A percentile compares a stretch with the other conserved stretches of the same genome.
These are phyloP conservation scores for Chromobotia macracanthus DNA, from an alignment of 2,797 vertebrate species.

Conservation along the genomic window DNA sequence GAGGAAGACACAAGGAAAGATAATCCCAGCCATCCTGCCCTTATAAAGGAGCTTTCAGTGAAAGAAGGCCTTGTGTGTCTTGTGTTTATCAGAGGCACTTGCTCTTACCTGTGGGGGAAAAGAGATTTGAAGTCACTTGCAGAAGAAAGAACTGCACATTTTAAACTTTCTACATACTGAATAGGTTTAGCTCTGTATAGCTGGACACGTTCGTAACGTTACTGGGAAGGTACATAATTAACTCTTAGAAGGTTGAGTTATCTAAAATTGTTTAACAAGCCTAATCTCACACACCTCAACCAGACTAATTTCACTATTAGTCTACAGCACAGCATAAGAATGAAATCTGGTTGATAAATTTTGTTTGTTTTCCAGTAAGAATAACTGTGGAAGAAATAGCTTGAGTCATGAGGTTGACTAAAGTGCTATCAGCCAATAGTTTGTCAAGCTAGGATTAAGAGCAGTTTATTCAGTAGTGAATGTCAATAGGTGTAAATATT, in stretches of 20 bases:
- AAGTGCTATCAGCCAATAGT: background rate
- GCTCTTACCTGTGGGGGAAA: constrained; percentile 62
- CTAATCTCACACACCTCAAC: background rate
- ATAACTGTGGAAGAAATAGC: background rate
- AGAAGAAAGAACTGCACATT: constrained; percentile 56
- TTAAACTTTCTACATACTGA: constrained; percentile 35
- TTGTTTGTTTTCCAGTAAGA: constrained; percentile 23
- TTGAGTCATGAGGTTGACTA: constrained; percentile 11
- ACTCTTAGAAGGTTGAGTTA: background rate
- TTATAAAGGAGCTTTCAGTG: constrained; percentile 56
- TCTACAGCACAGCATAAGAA: constrained; percentile 57
- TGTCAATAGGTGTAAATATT: constrained; percentile 35
- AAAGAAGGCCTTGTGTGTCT: constrained; percentile 59
- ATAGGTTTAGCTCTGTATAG: constrained; percentile 16
- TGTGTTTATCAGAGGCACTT: constrained; percentile 53
- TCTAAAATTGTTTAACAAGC: background rate
- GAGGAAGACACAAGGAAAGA: constrained; percentile 58
- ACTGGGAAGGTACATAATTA: background rate
- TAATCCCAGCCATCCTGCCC: constrained; percentile 56
- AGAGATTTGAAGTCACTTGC: constrained; percentile 56
- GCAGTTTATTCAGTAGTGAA: constrained; percentile 21
- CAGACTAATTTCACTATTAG: constrained; percentile 27
- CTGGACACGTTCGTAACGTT: background rate
- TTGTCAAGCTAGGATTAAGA: background rate
- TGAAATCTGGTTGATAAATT: background rate